Evolutionary conservation across 2,113 vertebrate genomes (phyloP).

Genomic region (Fregata magnificens): DNA sequence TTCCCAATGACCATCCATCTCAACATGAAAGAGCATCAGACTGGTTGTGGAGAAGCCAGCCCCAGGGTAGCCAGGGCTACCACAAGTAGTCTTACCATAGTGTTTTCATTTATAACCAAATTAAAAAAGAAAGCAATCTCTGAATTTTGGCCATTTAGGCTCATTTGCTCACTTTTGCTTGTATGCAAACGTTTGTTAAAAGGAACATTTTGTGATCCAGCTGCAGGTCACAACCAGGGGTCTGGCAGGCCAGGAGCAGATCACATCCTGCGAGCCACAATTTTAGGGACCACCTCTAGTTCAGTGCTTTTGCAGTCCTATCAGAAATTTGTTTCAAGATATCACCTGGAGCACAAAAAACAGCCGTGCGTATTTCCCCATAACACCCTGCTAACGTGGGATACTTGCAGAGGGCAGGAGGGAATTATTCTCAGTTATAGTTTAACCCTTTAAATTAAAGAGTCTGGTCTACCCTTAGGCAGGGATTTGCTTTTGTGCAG

Average conservation of each 20-base stretch:
- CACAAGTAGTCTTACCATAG: not conserved
- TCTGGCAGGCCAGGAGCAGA: not conserved
- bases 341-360: not conserved
- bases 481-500: not conserved
- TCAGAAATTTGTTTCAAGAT: not conserved
- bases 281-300: not conserved
- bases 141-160: not conserved
- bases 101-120: not conserved
- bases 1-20: not conserved
- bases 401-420: not conserved
- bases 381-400: not conserved
- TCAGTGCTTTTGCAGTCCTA: not conserved
- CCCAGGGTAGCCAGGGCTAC: not conserved
- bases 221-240: not conserved
- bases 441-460: not conserved
- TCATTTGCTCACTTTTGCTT: not conserved
- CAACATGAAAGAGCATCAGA: not conserved
- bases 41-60: not conserved
- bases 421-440: not conserved
- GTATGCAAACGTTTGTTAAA: not conserved
- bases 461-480: not conserved
- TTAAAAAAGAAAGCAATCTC: not conserved
- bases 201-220: not conserved
- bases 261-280: not conserved
- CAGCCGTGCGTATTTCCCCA: fast-evolving